Conservation (phyloP, 2,888 invertebrate genomes). For the Trachelus iudaicus region DNA sequence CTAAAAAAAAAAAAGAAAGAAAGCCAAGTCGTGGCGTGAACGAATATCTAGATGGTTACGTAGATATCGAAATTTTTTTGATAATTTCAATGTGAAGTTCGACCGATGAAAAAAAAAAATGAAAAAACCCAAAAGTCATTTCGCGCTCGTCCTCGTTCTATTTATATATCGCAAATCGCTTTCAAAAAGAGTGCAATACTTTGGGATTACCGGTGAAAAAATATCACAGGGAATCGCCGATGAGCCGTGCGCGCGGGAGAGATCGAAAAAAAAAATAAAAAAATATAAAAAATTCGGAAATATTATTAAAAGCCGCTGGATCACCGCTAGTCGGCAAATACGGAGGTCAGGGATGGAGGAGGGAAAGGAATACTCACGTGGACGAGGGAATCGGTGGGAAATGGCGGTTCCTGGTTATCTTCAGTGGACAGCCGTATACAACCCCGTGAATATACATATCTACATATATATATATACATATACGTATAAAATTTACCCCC, state of each 20-base stretch:
- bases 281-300: constrained; percentile 51
- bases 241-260: constrained; percentile 40
- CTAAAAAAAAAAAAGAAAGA: background rate
- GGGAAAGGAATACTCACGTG: constrained; percentile 1
- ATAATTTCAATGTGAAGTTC: background rate
- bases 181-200: constrained; percentile 60
- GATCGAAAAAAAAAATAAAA: constrained; percentile 14
- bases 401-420: constrained; percentile 41
- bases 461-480: constrained; percentile 17
- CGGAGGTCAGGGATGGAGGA: constrained; percentile 22
- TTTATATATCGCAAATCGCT: constrained; percentile 61
- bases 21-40: background rate
- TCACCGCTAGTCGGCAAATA: constrained; percentile 30
- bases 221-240: constrained; percentile 48
- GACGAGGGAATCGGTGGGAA: constrained; percentile 18
- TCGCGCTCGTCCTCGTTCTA: constrained; percentile 45
- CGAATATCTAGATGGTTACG: background rate
- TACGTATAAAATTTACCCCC: constrained; percentile 14
- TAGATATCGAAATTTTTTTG: background rate
- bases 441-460: constrained; percentile 37
- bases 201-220: constrained; percentile 56
- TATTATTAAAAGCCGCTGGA: constrained; percentile 57
- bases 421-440: constrained; percentile 45
- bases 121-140: constrained; percentile 47
- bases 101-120: background rate